Conservation (phyloP, 2,888 invertebrate species). For the Siphonodentalium dalli region DNA sequence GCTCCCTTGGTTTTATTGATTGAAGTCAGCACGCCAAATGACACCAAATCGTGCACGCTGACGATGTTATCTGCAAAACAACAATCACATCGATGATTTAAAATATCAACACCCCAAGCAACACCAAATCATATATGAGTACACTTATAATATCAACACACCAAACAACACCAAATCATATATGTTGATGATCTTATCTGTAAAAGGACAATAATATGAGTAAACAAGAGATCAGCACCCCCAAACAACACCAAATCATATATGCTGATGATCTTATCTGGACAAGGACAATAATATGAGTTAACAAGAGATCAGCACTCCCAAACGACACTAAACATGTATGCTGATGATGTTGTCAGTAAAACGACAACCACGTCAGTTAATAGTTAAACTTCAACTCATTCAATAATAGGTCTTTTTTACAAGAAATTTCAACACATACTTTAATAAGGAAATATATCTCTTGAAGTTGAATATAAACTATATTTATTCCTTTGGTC, state of each 20-base stretch:
- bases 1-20: constrained; percentile 86
- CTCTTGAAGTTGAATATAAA: too few relatives aligned
- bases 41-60: constrained; percentile 74
- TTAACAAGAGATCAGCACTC: not conserved
- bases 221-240: not conserved
- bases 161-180: not conserved
- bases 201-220: not conserved
- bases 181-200: not conserved
- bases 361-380: not conserved
- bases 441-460: too few relatives aligned
- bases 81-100: too few relatives aligned
- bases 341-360: not conserved
- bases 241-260: not conserved
- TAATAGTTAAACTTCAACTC: too few relatives aligned
- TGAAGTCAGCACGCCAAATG: constrained; percentile 78
- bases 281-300: not conserved
- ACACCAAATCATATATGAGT: too few relatives aligned
- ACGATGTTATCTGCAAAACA: constrained; percentile 82
- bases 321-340: not conserved
- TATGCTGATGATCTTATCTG: not conserved
- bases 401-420: too few relatives aligned
- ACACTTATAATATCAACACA: too few relatives aligned
- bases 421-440: too few relatives aligned
- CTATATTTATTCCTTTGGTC: too few relatives aligned
- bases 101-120: too few relatives aligned